phyloP scores from a whole-genome alignment of 2,888 invertebrate species.

The Neoaliturus tenellus region DNA sequence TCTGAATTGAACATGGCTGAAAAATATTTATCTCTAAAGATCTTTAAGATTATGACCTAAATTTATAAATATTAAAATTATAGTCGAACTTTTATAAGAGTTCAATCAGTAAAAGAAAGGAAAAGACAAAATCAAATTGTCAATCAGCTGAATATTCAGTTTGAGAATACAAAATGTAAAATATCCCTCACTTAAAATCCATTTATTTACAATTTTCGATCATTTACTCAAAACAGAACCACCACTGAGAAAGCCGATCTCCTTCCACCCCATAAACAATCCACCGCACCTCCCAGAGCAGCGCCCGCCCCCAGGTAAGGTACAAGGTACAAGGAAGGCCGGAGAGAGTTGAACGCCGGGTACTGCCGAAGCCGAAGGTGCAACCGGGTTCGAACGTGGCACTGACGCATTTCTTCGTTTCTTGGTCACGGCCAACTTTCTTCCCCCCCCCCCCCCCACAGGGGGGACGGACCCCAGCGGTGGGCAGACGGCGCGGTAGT shows the following conservation, averaged over 20 bases:
- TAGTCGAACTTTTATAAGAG: too few relatives aligned
- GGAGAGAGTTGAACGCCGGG: conserved; percentile 40
- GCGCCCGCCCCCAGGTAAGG: not conserved
- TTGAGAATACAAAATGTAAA: too few relatives aligned
- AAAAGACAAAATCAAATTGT: too few relatives aligned
- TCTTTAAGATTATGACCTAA: too few relatives aligned
- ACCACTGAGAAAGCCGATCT: not conserved
- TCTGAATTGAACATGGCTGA: too few relatives aligned
- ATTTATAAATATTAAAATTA: too few relatives aligned
- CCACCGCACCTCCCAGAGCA: not conserved
- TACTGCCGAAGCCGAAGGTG: not conserved
- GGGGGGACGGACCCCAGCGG: not conserved
- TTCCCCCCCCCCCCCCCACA: conserved; percentile 37
- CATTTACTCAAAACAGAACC: not conserved
- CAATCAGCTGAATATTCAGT: too few relatives aligned
- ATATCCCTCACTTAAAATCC: too few relatives aligned
- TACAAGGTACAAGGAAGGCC: not conserved
- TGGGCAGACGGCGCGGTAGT: not conserved
- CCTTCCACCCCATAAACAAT: not conserved
- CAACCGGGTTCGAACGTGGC: not conserved
- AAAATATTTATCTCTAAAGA: too few relatives aligned
- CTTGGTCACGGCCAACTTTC: conserved; percentile 57
- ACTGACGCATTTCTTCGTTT: conserved; percentile 42
- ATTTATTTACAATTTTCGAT: too few relatives aligned
- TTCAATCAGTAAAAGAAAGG: too few relatives aligned